Evolutionary conservation across 2,888 invertebrate genomes (phyloP).

Genomic region (Rapana venosa): DNA sequence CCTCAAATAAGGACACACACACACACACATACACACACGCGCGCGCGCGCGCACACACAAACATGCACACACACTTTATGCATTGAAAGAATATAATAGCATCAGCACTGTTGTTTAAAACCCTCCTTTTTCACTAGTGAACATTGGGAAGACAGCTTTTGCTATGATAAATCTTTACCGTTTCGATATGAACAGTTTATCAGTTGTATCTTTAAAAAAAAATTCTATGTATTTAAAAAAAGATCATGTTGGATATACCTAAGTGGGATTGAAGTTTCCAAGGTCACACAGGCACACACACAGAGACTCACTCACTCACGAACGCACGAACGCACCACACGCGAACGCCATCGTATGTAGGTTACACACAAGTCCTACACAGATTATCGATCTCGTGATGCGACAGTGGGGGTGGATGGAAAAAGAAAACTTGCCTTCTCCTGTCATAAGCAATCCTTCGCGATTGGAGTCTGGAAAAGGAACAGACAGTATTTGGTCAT

Average conservation of each 20-base stretch:
- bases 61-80: background rate
- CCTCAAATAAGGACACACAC: background rate
- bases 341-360: too few relatives aligned
- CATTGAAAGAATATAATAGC: too few relatives aligned
- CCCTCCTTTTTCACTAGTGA: too few relatives aligned
- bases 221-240: too few relatives aligned
- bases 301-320: background rate
- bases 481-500: background rate
- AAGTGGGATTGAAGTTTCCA: too few relatives aligned
- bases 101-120: too few relatives aligned
- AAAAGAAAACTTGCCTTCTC: conserved; percentile 12
- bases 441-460: background rate
- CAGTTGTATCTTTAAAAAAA: too few relatives aligned
- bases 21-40: background rate
- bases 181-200: too few relatives aligned
- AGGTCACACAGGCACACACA: conserved; percentile 8
- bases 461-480: conserved; percentile 20
- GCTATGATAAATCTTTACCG: too few relatives aligned
- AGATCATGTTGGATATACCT: too few relatives aligned
- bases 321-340: background rate
- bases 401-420: background rate
- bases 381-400: too few relatives aligned
- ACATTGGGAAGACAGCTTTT: too few relatives aligned
- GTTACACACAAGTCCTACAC: background rate
- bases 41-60: background rate